Conservation (phyloP, 2,888 invertebrate species). For the Noctua janthina region DNA sequence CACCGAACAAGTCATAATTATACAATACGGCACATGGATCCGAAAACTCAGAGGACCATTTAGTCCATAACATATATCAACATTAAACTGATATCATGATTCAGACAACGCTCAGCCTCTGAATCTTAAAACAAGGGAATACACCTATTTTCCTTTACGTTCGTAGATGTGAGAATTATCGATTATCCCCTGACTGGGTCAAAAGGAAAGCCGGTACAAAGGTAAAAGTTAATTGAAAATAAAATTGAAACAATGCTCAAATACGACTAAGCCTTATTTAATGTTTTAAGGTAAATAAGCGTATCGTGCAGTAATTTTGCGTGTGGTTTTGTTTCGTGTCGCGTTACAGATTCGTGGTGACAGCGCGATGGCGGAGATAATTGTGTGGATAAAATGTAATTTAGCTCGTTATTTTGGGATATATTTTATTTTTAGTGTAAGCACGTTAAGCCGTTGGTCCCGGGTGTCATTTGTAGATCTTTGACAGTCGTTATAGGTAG, state of each 20-base stretch:
- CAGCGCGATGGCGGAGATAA: conserved; percentile 16
- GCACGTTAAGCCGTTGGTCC: too few relatives aligned
- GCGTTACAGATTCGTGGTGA: conserved; percentile 41
- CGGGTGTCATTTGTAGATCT: too few relatives aligned
- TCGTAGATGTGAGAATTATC: conserved; percentile 9
- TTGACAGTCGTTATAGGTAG: too few relatives aligned
- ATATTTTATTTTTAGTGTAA: not conserved
- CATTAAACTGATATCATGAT: not conserved
- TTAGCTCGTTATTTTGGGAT: not conserved
- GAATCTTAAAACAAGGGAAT: not conserved
- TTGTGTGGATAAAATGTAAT: conserved; percentile 20
- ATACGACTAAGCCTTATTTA: conserved; percentile 28
- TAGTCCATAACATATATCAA: not conserved
- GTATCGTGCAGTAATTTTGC: conserved; percentile 40
- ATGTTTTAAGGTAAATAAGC: conserved; percentile 27
- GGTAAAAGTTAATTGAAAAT: conserved; percentile 31
- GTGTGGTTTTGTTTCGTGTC: conserved; percentile 51
- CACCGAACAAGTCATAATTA: too few relatives aligned
- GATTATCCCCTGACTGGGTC: conserved; percentile 12
- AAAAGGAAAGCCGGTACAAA: conserved; percentile 21
- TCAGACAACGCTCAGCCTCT: too few relatives aligned
- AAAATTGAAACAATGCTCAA: conserved; percentile 9
- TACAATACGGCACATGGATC: too few relatives aligned
- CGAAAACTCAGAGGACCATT: too few relatives aligned
- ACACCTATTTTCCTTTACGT: conserved; percentile 3